A percentile compares a stretch with the other conserved stretches of the same genome.
Conservation (phyloP, 1,140 invertebrate species). For the Neodiprion fabricii region DNA sequence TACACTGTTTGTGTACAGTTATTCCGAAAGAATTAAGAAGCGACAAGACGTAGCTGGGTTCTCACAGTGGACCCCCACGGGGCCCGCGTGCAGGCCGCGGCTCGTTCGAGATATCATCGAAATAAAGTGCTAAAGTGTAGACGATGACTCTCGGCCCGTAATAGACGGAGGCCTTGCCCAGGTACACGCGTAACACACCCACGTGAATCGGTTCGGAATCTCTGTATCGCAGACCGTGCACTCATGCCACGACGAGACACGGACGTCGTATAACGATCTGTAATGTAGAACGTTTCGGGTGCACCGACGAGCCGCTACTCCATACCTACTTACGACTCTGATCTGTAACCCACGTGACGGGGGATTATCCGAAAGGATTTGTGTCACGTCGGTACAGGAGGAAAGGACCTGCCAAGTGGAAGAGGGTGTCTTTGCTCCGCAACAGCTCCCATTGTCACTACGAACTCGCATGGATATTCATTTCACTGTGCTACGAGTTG, state of each 20-base stretch:
- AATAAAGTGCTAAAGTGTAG: constrained; percentile 17
- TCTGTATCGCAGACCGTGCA: not conserved
- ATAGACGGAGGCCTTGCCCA: not conserved
- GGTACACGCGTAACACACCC: not conserved
- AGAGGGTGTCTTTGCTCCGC: not conserved
- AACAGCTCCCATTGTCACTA: not conserved
- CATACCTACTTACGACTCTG: no score
- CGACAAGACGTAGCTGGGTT: constrained; percentile 2
- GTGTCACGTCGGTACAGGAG: constrained; percentile 6
- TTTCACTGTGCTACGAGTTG: not conserved
- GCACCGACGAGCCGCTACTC: not conserved
- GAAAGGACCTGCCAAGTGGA: not conserved
- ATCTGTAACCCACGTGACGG: not conserved
- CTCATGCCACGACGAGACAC: not conserved
- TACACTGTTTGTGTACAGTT: not conserved
- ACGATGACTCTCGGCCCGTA: constrained; percentile 7
- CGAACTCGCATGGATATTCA: no score
- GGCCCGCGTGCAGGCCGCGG: not conserved
- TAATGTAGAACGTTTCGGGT: constrained; percentile 1
- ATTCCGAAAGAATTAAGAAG: constrained; percentile 4
- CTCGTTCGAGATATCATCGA: constrained; percentile 15
- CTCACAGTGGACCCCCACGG: constrained; percentile 18
- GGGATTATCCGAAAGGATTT: not conserved
- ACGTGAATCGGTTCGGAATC: not conserved
- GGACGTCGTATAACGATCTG: not conserved